Evolutionary conservation across 92 coral and sea anemone species (phyloP), one percentile per base, ranked within the genome.

Genomic region (Palythoa grandis): DNA sequence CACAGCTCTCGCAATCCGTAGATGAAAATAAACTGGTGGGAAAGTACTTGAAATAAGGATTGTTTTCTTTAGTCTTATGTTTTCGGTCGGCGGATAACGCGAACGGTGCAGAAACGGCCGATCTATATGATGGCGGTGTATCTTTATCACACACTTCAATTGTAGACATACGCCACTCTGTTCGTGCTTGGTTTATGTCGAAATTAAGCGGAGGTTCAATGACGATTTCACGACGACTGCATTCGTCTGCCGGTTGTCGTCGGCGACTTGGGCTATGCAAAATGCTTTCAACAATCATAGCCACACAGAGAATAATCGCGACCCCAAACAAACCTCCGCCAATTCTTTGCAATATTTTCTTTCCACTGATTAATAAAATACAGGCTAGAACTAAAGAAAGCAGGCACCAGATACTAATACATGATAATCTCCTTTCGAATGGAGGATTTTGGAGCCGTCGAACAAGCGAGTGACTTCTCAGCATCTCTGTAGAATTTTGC

Each of bases 321-420:
- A 80, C 85, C 12, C 85, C 85, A 67, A 80, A 80, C 25, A 80
- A 43, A 5, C 47, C 85, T 48, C 85, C 85, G n/a, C 85, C 85
- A 37, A 80, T 19, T 29, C 74, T 52, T 54, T 80, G 85, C 74
- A 80, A 47, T 10, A 23, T 8, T 7, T 24, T 29, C 60, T 25
- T 66, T 52, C 85, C 85, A 2, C 56, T 65, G 14, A 80, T 66
- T 29, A 80, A 24, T 12, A 80, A 80, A 39, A 80, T 65, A 43
- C 85, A 80, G 6, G 85, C 85, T 38, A 80, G 39, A 23, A 47
- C 75, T 14, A 80, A 52, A 6, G 40, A 22, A 52, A 80, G 61
- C 5, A 80, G 61, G 25, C 74, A 80, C 7, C 22, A 23, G 5
- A 80, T 25, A 12, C 75, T 80, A 19, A 67, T 12, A 29, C 85